Evolutionary conservation across 2,113 vertebrate genomes (phyloP), one percentile per base, ranked within the genome.

Genomic region (Hipposideros armiger): DNA sequence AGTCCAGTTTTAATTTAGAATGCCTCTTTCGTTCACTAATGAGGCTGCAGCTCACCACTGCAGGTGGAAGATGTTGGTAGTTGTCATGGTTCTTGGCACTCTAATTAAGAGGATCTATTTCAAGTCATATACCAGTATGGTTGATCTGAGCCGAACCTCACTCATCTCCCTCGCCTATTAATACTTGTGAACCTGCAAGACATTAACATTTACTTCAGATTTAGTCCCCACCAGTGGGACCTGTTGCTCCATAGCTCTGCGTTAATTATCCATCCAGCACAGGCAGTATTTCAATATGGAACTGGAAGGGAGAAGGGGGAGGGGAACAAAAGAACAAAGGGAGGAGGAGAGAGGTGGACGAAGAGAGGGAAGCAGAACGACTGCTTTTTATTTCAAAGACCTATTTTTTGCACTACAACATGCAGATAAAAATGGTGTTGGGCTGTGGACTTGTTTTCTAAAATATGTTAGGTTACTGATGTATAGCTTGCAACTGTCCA

Each of bases 61-160:
- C 87, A 97, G 97, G 97, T 95, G 72, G 93, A 97, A 93, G 94
- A 96, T 66, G 82, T 17, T 97, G 96, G 97, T 94, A 98, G 98
- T 95, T 97, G 97, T 98, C 96, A 94, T 91, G 97, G 98, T 98
- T 98, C 97, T 97, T 97, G 94, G 78, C 86, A 93, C 90, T 90
- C 88, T 96, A 95, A 97, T 97, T 97, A 96, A 97, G 80, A 94
- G 64, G 83, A 94, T 98, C 97, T 94, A 94, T 97, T 97, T 96
- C 97, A 98, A 98, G 89, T 84, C 96, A 97, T 89, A 89, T 87
- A 94, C 74, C 88, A 96, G 73, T 66, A 36, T 0, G 0, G 96
- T 50, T 30, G 69, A 95, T 98, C 97, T 82, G 96, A 95, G 78
- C 90, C 92, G 93, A 97, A 94, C 95, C 89, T 97, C 97, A 95